A percentile compares a stretch with the other conserved stretches of the same genome.
Conservation (phyloP, 2,113 vertebrate species). For the Barbus barbus region DNA sequence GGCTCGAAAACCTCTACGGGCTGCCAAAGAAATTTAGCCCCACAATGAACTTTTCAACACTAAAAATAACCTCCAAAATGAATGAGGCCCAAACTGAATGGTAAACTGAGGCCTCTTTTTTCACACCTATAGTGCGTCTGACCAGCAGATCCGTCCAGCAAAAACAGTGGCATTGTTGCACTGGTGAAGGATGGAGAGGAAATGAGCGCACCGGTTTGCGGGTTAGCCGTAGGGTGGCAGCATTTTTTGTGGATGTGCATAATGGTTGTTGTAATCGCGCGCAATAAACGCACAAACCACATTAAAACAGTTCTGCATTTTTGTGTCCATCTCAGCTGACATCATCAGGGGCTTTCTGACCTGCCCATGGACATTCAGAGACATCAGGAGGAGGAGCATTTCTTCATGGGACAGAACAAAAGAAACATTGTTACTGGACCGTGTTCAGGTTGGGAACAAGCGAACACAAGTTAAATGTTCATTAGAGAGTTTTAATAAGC, state of each 20-base stretch:
- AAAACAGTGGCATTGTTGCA: conserved; percentile 58
- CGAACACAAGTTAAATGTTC: conserved; percentile 8
- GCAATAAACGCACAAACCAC: conserved; percentile 46
- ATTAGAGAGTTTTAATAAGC: conserved; percentile 19
- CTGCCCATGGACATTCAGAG: neutral
- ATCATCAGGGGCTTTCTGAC: neutral
- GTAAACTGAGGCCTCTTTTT: conserved; percentile 46
- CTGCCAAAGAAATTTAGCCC: conserved; percentile 55
- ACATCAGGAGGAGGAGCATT: neutral
- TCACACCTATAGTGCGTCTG: conserved; percentile 47
- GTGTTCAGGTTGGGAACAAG: neutral
- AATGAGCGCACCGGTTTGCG: conserved; percentile 64
- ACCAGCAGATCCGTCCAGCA: conserved; percentile 50
- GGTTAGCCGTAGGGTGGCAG: conserved; percentile 55
- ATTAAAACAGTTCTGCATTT: conserved; percentile 13
- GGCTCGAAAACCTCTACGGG: conserved; percentile 31
- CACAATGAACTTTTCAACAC: conserved; percentile 69
- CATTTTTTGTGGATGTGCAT: conserved; percentile 33
- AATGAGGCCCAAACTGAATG: conserved; percentile 71
- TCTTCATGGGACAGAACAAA: conserved; percentile 5
- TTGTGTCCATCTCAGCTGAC: neutral
- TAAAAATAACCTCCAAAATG: conserved; percentile 71
- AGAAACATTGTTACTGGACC: neutral
- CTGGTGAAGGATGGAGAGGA: conserved; percentile 59
- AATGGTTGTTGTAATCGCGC: conserved; percentile 39